Evolutionary conservation across 2,797 vertebrate genomes (phyloP), one percentile per base, ranked within the genome.

Genomic region (Cheirogaleus major): DNA sequence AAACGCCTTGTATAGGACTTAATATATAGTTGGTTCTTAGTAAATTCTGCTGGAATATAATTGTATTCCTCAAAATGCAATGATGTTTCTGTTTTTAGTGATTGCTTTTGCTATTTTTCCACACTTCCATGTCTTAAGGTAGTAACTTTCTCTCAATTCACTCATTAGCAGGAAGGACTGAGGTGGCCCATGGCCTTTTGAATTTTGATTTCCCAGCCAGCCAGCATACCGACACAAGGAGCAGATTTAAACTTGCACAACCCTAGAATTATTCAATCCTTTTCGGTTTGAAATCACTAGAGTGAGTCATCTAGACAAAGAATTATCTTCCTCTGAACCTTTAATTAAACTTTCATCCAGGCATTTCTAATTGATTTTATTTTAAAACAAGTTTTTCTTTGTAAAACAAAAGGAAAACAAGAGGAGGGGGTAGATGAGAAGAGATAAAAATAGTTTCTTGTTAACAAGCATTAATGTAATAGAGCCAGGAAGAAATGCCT

Each of bases 321-420:
- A 78, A 82, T 73, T 52, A 13, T 43, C 80, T 73, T 86, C 63
- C 81, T 75, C 87, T 9, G n/a, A 87, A 83, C 17, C 41, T 81
- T 84, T 92, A 73, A 95, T 93, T 93, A 91, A 93, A 90, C 69
- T n/a, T 38, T 79, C 78, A 75, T 23, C 87, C 38, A 70, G 73
- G 59, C 48, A 61, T 63, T 92, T 97, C 92, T 84, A 91, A 41
- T 67, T 75, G 90, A 91, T 80, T 95, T 96, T 82, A 84, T 72
- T 95, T 92, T 92, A 79, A 93, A 97, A 91, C 89, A 80, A 78
- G 79, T n/a, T 94, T 93, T 94, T 67, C 73, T 85, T 85, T 94
- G 72, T 55, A 70, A 95, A 84, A 86, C 83, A 95, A 91, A 88
- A 91, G 50, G 38, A 61, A 59, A 76, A 63, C 25, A 65, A 35